These are phyloP conservation scores for Spodoptera frugiperda DNA, from an alignment of 1,140 invertebrate species.

Conservation along the genomic window DNA sequence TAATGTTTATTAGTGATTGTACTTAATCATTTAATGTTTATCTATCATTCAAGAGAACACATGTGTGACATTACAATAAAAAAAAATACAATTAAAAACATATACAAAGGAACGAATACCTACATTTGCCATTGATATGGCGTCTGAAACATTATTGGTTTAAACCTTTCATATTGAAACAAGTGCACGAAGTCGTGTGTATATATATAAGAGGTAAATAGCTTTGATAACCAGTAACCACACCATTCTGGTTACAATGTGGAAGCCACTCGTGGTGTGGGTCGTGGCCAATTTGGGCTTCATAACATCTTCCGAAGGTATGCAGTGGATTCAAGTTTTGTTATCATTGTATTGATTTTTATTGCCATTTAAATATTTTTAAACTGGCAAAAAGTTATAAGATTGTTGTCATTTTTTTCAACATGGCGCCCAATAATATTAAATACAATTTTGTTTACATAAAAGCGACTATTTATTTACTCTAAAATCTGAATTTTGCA, in stretches of 20 bases:
- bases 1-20: not conserved
- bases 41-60: not conserved
- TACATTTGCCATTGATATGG: not conserved
- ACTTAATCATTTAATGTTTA: not conserved
- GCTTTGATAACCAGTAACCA: constrained; percentile 31
- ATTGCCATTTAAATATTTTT: too few relatives aligned
- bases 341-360: too few relatives aligned
- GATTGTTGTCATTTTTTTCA: too few relatives aligned
- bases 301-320: constrained; percentile 36
- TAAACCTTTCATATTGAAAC: constrained; percentile 46
- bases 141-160: constrained; percentile 20
- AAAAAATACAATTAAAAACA: not conserved
- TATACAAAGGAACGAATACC: not conserved
- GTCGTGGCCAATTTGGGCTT: constrained; percentile 7
- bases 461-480: too few relatives aligned
- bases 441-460: too few relatives aligned
- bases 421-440: too few relatives aligned
- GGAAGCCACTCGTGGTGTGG: constrained; percentile 35
- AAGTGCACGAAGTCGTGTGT: constrained; percentile 47
- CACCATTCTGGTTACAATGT: constrained; percentile 39
- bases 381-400: too few relatives aligned
- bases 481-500: too few relatives aligned
- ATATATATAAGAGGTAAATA: constrained; percentile 48
- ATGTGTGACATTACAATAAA: not conserved
- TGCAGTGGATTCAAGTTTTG: not conserved